Evolutionary conservation across 2,113 vertebrate species (phyloP), one percentile per base, ranked within the genome.

Genomic region (Narcine bancroftii): DNA sequence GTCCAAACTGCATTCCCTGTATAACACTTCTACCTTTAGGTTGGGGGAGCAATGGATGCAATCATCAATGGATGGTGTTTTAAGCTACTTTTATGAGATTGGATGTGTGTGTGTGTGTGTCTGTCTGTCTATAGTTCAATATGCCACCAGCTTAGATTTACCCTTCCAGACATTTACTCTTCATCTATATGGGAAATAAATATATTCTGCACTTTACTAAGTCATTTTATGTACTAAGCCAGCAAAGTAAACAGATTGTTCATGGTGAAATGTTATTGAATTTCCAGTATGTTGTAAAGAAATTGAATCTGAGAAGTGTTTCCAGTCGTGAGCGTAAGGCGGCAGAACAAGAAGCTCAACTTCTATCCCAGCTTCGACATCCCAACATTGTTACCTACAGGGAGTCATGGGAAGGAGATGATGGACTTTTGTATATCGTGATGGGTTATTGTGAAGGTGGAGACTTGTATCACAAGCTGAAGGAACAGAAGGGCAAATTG

Each of bases 381-480:
- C 99, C 99, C 4, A 99, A 99, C 94, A 99, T 99, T 1, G 98
- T 99, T 93, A 98, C 97, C 33, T 99, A 99, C 94, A 96, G 96
- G 89, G 99, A 99, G 94, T 99, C 98, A 0, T 99, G 98, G 99
- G 98, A 99, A 93, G 98, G 98, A 45, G 95, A 96, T 0, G 97
- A 99, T 71, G 97, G 97, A 92, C 96, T 98, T 47, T 95, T 99
- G 0, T 99, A 99, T 92, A 99, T 99, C 0, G 98, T 97, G 79
- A 99, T 99, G 98, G 98, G 97, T 92, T 99, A 98, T 96, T 99
- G 99, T 0, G 99, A 99, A 95, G 98, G 98, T 53, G 99, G 99
- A 29, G 99, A 99, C 92, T 96, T 99, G 19, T 99, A 99, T 93
- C 97, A 97, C 93, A 97, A 96, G 79, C 97, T 99, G 66, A 99